Percentiles rank a stretch among this genome's conserved stretches.
Conservation (phyloP, 2,888 invertebrate species). For the Andrena haemorrhoa region DNA sequence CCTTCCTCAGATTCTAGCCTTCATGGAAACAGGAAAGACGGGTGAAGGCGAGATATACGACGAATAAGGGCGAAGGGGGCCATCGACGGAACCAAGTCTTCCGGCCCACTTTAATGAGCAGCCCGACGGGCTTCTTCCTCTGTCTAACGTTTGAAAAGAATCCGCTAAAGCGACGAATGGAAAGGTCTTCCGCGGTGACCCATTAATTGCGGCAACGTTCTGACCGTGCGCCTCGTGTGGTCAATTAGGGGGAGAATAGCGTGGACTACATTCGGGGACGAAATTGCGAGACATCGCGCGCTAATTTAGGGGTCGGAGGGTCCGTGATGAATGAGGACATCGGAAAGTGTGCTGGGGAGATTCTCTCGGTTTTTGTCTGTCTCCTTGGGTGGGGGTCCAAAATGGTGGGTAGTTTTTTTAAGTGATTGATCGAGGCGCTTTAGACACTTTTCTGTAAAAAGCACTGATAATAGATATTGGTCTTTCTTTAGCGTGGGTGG, state of each 20-base stretch:
- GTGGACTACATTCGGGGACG: background rate
- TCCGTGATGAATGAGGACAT: background rate
- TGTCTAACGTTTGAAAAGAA: conserved; percentile 41
- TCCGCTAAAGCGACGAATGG: conserved; percentile 47
- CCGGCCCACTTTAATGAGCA: conserved; percentile 33
- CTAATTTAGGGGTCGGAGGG: background rate
- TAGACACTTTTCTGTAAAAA: no score
- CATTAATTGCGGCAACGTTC: conserved; percentile 53
- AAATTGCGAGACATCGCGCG: background rate
- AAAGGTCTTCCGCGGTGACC: conserved; percentile 60
- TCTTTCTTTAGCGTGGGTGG: no score
- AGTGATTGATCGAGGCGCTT: no score
- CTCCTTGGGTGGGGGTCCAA: background rate
- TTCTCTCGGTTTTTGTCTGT: background rate
- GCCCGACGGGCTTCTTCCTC: conserved; percentile 52
- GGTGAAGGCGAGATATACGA: background rate
- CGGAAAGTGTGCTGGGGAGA: background rate
- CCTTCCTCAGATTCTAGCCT: conserved; percentile 20
- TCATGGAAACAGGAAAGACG: conserved; percentile 14
- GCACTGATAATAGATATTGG: no score
- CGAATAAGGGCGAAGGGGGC: background rate
- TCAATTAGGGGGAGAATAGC: background rate
- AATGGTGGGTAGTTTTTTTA: no score
- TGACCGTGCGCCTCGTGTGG: background rate
- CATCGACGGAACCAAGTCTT: conserved; percentile 31